Base-by-base conservation (phyloP, 1,140 invertebrate genomes). In the Pseudachorutes palmiensis region DNA sequence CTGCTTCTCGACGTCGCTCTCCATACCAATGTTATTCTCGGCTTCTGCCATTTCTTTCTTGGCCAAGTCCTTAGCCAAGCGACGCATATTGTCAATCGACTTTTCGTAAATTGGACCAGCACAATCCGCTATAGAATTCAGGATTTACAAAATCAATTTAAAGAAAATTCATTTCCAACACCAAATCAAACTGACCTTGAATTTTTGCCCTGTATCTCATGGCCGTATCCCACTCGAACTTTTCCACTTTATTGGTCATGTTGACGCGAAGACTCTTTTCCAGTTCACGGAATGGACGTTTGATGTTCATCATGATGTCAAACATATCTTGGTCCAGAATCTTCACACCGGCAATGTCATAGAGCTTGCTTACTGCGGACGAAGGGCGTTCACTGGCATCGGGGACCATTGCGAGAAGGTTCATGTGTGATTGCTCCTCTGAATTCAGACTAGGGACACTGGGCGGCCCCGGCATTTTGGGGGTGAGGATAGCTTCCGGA, bases 181-280 rank as follows among this genome's bases (percentile, higher is more conserved):
- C 51, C 51, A 57, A 57, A 12, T 28, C 26, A 60, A 29, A 29
- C 16, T 33, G 28, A 69, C 67, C 65, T 32, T 19, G 9, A 19
- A 70, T 31, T 64, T 70, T 70, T 29, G 30, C 16, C 28, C 41
- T 55, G 36, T 57, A 70, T 36, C 69, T 30, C 19, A 64, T 67
- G 1, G 48, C 0, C 9, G 69, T 67, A 19, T 67, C 63, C 65
- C 65, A 70, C 2, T 70, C 69, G 5, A 32, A 29, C 32, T 70
- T 70, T n/a, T 67, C 69, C 12, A 66, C 67, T 49, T 67, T 65
- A 49, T 67, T 70, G 14, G 49, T 30, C n/a, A 60, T 66, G 32
- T 67, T 66, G 29, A 67, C 62, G 19, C 62, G 1, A 2, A 67
- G 3, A n/a, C 49, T 59, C 30, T 65, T 67, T 26, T 70, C 65